These are phyloP conservation scores for Stomatorhinus walkeri DNA, from an alignment of 2,797 vertebrate genomes.

Conservation along the genomic window DNA sequence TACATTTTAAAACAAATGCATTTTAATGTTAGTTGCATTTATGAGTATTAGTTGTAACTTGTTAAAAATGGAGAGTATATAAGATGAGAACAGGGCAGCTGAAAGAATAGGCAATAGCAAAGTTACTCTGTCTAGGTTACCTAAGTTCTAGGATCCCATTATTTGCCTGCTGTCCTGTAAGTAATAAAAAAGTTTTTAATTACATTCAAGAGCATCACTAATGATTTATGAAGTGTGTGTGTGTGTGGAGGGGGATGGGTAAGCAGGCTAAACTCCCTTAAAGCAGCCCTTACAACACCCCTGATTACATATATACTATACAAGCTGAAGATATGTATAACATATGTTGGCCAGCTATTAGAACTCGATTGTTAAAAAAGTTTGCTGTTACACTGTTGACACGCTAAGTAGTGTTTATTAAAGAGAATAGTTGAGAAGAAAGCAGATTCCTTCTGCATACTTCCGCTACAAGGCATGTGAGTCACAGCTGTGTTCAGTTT, in stretches of 20 bases:
- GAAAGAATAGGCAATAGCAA: background rate
- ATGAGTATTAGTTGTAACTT: background rate
- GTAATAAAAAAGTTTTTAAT: background rate
- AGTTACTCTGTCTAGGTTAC: background rate
- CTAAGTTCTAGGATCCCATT: background rate
- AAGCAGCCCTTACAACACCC: background rate
- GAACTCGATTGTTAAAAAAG: background rate
- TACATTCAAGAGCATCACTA: background rate
- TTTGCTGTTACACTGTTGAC: background rate
- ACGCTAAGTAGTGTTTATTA: background rate
- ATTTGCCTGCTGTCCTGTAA: background rate
- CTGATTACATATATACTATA: background rate
- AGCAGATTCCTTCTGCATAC: constrained; percentile 1
- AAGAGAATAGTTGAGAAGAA: background rate
- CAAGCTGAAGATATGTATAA: background rate
- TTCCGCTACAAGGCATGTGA: background rate
- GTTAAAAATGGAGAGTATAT: background rate
- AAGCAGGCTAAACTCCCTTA: background rate
- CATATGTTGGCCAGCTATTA: background rate
- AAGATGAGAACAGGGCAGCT: background rate
- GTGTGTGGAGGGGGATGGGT: too few species aligned
- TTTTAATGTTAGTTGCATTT: background rate
- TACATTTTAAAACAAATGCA: background rate
- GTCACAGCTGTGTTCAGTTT: background rate
- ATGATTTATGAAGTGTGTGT: background rate